Conservation (phyloP, 1,140 invertebrate species). For the Probaryconus sp. region DNA sequence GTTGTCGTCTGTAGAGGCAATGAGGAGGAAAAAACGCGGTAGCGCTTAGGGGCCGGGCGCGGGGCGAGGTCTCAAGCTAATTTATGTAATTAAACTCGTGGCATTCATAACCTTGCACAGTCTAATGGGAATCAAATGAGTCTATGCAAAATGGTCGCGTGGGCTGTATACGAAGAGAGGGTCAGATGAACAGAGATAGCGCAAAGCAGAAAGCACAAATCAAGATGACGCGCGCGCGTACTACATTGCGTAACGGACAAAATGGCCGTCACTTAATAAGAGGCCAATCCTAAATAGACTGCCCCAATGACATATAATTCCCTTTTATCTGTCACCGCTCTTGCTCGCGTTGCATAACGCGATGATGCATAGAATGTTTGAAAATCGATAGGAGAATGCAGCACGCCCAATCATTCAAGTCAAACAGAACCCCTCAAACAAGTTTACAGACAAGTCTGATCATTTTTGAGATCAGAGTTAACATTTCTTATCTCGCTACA, state of each 20-base stretch:
- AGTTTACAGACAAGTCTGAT: background rate
- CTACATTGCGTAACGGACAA: slow-evolving; percentile 61
- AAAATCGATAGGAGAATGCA: slow-evolving; percentile 40
- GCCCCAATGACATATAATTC: slow-evolving; percentile 71
- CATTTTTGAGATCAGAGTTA: no score
- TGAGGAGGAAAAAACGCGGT: background rate
- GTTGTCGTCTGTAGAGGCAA: background rate
- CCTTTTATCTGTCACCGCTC: slow-evolving; percentile 57
- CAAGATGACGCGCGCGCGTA: slow-evolving; percentile 56
- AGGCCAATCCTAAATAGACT: slow-evolving; percentile 73
- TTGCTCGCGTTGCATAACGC: slow-evolving; percentile 48
- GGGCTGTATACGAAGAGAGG: slow-evolving; percentile 12
- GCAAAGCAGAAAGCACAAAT: slow-evolving; percentile 22
- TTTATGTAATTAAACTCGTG: slow-evolving; percentile 75
- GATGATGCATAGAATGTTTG: slow-evolving; percentile 1
- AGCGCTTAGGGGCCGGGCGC: slow-evolving; percentile 2
- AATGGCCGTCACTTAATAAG: slow-evolving; percentile 68
- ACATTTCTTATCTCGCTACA: no score
- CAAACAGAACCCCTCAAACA: background rate
- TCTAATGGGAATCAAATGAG: slow-evolving; percentile 48
- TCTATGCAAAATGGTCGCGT: slow-evolving; percentile 35
- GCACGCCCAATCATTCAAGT: background rate
- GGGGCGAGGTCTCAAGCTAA: slow-evolving; percentile 63
- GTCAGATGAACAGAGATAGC: background rate
- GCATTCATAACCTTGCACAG: slow-evolving; percentile 71